Evolutionary conservation across 2,888 invertebrate species (phyloP).

Genomic region (Aplocera efformata): DNA sequence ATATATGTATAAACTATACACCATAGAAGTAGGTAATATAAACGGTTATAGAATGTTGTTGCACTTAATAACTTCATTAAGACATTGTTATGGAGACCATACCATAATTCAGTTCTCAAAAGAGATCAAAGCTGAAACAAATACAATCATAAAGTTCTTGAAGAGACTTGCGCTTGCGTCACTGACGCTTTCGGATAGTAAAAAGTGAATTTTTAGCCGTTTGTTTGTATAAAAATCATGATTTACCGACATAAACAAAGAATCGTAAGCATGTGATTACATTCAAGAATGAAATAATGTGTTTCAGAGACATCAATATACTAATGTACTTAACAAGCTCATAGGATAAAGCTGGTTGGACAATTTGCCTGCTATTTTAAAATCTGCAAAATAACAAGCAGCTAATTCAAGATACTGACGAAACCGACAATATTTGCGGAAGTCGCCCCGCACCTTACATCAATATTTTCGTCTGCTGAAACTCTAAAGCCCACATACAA

Average conservation of each 20-base stretch:
- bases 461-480: constrained; percentile 26
- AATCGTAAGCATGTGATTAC: not conserved
- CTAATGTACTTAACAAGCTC: not conserved
- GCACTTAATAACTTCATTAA: too few relatives aligned
- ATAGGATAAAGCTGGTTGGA: too few relatives aligned
- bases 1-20: too few relatives aligned
- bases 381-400: constrained; percentile 12
- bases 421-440: constrained; percentile 19
- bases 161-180: constrained; percentile 31
- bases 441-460: constrained; percentile 16
- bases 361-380: constrained; percentile 10
- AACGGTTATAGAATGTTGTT: too few relatives aligned
- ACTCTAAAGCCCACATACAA: constrained; percentile 25
- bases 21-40: too few relatives aligned
- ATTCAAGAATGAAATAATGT: not conserved
- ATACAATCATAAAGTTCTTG: not conserved
- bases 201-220: constrained; percentile 41
- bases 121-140: constrained; percentile 11
- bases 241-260: constrained; percentile 17
- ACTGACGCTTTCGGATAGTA: constrained; percentile 31
- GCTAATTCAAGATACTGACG: constrained; percentile 18
- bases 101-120: constrained; percentile 6
- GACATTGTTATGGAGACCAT: not conserved
- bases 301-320: constrained; percentile 5
- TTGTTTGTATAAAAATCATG: constrained; percentile 27